Evolutionary conservation across 2,888 invertebrate genomes (phyloP), one percentile per base, ranked within the genome.

Genomic region (Pseudanteris insignis): DNA sequence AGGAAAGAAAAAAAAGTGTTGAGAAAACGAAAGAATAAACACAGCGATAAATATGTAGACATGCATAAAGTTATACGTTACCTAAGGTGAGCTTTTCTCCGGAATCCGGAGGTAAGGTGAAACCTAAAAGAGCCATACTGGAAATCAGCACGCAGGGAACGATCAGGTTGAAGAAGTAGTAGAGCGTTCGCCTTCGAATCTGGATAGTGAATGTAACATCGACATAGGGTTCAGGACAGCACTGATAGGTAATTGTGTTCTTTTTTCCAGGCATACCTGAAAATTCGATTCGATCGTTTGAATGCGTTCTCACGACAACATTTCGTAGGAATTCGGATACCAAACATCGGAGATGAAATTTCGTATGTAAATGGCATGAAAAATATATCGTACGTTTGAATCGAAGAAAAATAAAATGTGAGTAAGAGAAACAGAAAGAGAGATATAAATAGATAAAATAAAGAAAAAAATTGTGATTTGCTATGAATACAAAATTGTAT

Each of bases 81-180:
- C 95, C 96, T 81, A 96, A 84, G 67, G 95, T 94, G 70, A 96
- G 88, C 83, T 96, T 96, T 82, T 96, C 96, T 73, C 96, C 96
- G 37, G 95, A 94, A 81, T 99, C 98, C 61, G 97, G 97, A 67
- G 99, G 98, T 79, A 99, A 85, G 68, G 96, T 95, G 85, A 99
- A 99, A 70, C 97, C 96, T 75, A 99, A 86, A 70, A 99, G 88
- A 70, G 97, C 96, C 94, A 98, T 96, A 70, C 96, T 95, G 66
- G 97, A 95, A 81, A 99, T 98, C 77, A 99, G 89, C 77, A 98
- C 94, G 82, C 97, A 97, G 71, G 98, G 99, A 77, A 98, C 95
- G 82, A 99, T 97, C 82, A 99, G 89, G 86, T 99, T 99, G 88
- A 98, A 96, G 85, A 96, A 96, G 85, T 98, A 98, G 86, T 97